Percentiles rank a stretch among this genome's conserved stretches.
phyloP scores from a whole-genome alignment of 2,888 invertebrate species.

The Drosophila sordidula region DNA sequence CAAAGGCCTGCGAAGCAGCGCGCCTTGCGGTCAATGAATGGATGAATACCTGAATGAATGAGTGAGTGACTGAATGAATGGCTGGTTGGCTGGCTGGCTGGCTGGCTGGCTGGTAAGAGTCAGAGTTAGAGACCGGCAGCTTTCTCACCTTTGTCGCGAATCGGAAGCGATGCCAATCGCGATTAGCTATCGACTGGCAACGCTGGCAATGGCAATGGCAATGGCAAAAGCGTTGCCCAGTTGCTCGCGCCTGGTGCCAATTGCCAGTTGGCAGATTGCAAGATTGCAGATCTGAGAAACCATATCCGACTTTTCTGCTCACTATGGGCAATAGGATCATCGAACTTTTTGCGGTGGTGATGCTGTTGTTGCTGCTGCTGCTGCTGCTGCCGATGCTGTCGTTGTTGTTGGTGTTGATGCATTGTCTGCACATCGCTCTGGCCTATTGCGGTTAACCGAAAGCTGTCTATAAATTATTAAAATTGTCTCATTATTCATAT shows the following conservation, averaged over 20 bases:
- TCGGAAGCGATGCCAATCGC: conserved; percentile 75
- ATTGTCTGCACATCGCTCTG: conserved; percentile 55
- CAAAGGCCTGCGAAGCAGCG: conserved; percentile 19
- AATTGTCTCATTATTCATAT: conserved; percentile 85
- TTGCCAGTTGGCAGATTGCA: conserved; percentile 22
- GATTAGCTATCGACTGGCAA: conserved; percentile 66
- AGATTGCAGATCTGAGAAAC: conserved; percentile 55
- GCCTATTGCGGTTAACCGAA: conserved; percentile 83
- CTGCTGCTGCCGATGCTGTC: conserved; percentile 18
- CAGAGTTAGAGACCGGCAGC: conserved; percentile 15
- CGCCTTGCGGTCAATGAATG: conserved; percentile 70
- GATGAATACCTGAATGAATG: conserved; percentile 25
- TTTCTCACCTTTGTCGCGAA: conserved; percentile 74
- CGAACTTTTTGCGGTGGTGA: conserved; percentile 75
- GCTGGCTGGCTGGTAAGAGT: not conserved
- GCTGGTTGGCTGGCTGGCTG: conserved; percentile 8
- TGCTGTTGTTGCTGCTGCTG: conserved; percentile 30
- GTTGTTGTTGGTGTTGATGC: conserved; percentile 48
- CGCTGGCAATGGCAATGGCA: not conserved
- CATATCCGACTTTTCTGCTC: conserved; percentile 65
- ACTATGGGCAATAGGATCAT: conserved; percentile 64
- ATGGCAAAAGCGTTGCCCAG: no score
- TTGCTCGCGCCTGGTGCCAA: conserved; percentile 2
- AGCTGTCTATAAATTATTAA: conserved; percentile 84
- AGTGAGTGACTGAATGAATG: conserved; percentile 14